Percentiles rank a stretch among this genome's conserved stretches.
phyloP scores from a whole-genome alignment of 2,113 vertebrate genomes.

The Actenoides hombroni region DNA sequence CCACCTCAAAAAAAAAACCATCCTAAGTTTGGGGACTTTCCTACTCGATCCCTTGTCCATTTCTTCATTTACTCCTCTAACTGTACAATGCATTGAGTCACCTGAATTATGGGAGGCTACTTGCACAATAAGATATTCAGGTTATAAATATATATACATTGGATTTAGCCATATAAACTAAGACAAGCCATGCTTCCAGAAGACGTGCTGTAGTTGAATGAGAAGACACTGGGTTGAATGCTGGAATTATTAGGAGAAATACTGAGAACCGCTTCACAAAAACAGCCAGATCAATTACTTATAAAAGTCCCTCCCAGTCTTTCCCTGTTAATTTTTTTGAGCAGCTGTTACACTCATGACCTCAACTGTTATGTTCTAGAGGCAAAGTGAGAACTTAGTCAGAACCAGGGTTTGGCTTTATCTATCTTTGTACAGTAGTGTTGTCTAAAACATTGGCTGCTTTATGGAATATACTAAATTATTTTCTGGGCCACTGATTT shows the following conservation, averaged over 20 bases:
- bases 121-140: not conserved
- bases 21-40: not conserved
- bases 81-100: not conserved
- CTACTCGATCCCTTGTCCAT: not conserved
- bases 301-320: not conserved
- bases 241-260: not conserved
- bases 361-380: not conserved
- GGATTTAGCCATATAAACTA: not conserved
- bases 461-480: not conserved
- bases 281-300: not conserved
- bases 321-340: not conserved
- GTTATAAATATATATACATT: not conserved
- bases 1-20: not conserved
- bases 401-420: not conserved
- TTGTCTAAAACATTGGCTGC: not conserved
- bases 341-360: not conserved
- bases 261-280: not conserved
- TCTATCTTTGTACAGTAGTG: not conserved
- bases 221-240: not conserved
- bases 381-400: not conserved
- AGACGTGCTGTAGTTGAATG: accelerated
- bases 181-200: not conserved
- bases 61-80: not conserved
- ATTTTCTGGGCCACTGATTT: not conserved
- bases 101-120: not conserved